A percentile compares a stretch with the other conserved stretches of the same genome.
These are phyloP conservation scores for Phrynocephalus forsythii DNA, from an alignment of 2,797 vertebrate genomes.

Conservation along the genomic window DNA sequence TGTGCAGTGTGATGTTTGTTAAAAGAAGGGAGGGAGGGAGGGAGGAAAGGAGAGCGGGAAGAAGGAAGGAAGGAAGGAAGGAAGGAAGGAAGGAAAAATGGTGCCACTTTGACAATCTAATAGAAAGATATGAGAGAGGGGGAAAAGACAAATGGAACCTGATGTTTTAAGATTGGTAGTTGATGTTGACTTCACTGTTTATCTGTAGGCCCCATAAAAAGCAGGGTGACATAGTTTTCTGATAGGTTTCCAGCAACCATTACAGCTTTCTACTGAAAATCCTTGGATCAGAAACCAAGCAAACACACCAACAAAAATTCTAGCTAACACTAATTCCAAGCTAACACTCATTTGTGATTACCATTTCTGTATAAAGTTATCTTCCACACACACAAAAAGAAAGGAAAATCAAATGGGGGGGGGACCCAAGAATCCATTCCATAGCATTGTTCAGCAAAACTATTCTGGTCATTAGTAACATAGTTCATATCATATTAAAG, in stretches of 20 bases:
- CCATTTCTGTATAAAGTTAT: constrained; percentile 92
- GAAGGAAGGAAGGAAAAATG: constrained; percentile 62
- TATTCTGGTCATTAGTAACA: constrained; percentile 87
- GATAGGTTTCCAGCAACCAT: constrained; percentile 78
- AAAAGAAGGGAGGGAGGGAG: constrained; percentile 68
- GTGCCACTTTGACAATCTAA: constrained; percentile 92
- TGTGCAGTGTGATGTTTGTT: constrained; percentile 74
- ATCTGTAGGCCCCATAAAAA: constrained; percentile 80
- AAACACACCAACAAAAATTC: constrained; percentile 65
- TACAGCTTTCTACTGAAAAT: constrained; percentile 81
- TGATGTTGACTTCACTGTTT: constrained; percentile 84
- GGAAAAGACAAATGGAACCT: constrained; percentile 65
- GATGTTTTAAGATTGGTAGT: constrained; percentile 78
- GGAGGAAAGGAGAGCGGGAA: constrained; percentile 71
- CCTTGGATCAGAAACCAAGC: constrained; percentile 48
- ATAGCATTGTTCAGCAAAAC: constrained; percentile 83
- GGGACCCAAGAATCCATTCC: constrained; percentile 79
- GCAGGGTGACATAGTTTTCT: constrained; percentile 81
- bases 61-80: constrained; percentile 36
- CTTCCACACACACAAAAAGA: constrained; percentile 77
- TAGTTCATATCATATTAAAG: constrained; percentile 87
- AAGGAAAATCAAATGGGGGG: constrained; percentile 69
- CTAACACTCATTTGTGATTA: constrained; percentile 93
- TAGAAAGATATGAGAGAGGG: constrained; percentile 72
- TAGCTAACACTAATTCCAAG: constrained; percentile 49